Evolutionary conservation across 2,113 vertebrate species (phyloP).

Genomic region (Strix aluco): DNA sequence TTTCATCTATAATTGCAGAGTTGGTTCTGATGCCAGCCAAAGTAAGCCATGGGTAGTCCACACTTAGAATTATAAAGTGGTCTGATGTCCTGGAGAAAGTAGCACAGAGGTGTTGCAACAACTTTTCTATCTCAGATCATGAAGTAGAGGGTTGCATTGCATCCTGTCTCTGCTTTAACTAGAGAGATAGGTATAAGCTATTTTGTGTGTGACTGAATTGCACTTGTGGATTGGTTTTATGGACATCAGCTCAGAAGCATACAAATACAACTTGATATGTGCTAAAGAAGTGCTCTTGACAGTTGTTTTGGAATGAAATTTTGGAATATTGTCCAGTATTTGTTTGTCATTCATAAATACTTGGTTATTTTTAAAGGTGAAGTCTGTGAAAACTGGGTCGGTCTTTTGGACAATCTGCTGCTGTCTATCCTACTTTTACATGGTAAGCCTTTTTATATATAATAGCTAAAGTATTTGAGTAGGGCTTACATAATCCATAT

Average conservation of each 20-base stretch:
- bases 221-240: not conserved
- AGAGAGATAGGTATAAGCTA: not conserved
- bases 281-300: not conserved
- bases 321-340: not conserved
- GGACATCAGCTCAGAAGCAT: not conserved
- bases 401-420: constrained; percentile 97
- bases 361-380: constrained; percentile 81
- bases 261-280: not conserved
- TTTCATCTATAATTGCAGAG: not conserved
- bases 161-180: not conserved
- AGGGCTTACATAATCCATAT: not conserved
- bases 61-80: not conserved
- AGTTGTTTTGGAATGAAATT: not conserved
- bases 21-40: not conserved
- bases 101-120: not conserved
- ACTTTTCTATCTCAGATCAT: not conserved
- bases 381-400: constrained; percentile 95
- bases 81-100: not conserved
- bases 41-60: not conserved
- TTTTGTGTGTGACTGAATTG: not conserved
- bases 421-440: constrained; percentile 96
- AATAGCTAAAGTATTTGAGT: not conserved
- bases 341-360: not conserved
- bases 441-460: constrained; percentile 81
- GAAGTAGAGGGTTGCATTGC: not conserved